These are phyloP conservation scores for Ctenodactylus gundi DNA, from an alignment of 2,113 vertebrate species.

Conservation along the genomic window DNA sequence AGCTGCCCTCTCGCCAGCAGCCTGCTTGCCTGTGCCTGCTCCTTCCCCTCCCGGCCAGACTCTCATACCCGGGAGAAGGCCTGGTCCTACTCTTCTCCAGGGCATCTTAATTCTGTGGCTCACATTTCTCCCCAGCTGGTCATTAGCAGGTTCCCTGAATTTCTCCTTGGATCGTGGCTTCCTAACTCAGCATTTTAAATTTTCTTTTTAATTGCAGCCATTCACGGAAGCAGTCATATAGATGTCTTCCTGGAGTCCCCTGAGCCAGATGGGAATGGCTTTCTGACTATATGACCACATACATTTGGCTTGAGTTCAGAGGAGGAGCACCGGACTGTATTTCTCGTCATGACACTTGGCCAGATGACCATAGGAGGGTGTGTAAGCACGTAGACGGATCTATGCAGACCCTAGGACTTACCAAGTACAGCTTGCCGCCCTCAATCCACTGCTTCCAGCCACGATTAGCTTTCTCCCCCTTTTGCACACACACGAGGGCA, in stretches of 20 bases:
- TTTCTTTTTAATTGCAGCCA: conserved; percentile 45
- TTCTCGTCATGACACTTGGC: background rate
- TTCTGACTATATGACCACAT: conserved; percentile 50
- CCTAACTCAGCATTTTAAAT: conserved; percentile 64
- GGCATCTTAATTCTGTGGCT: background rate
- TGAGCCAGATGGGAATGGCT: conserved; percentile 49
- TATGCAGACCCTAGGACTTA: conserved; percentile 79
- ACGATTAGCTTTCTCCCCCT: conserved; percentile 95
- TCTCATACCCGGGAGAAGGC: background rate
- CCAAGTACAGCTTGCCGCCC: conserved; percentile 91
- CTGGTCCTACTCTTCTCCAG: background rate
- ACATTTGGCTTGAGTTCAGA: conserved; percentile 44
- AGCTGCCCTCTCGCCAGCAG: fast-evolving
- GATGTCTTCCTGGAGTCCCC: conserved; percentile 50
- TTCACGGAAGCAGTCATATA: conserved; percentile 54
- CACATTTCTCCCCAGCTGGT: conserved; percentile 53
- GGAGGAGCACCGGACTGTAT: background rate
- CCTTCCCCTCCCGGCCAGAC: background rate
- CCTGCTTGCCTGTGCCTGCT: too few relatives aligned
- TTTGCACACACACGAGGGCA: conserved; percentile 92
- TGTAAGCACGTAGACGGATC: background rate
- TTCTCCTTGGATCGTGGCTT: conserved; percentile 56
- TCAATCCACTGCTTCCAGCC: conserved; percentile 98
- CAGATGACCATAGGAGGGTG: background rate
- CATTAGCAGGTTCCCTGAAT: conserved; percentile 22